Conservation (phyloP, 1,140 invertebrate species). For the Caligus rogercresseyi region DNA sequence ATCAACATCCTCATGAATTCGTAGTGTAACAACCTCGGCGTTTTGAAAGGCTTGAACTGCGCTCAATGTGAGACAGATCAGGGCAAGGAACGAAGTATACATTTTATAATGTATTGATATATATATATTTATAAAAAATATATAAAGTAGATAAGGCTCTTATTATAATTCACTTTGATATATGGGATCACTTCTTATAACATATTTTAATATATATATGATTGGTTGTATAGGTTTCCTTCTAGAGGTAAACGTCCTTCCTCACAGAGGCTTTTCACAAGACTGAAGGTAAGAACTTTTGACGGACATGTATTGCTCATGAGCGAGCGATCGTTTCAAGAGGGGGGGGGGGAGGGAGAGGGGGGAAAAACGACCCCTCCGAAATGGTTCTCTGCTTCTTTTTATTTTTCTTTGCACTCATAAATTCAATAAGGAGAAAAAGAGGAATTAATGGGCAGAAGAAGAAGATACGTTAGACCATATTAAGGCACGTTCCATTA, state of each 20-base stretch:
- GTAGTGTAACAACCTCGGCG: not conserved
- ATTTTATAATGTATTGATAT: too few species aligned
- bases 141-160: too few species aligned
- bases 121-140: too few species aligned
- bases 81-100: not conserved
- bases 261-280: not conserved
- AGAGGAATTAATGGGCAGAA: not conserved
- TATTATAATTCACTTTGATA: too few species aligned
- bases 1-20: not conserved
- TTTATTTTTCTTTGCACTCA: too few species aligned
- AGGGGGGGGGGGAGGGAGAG: too few species aligned
- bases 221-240: too few species aligned
- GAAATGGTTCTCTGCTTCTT: too few species aligned
- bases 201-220: too few species aligned
- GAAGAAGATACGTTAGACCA: not conserved
- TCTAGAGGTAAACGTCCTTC: not conserved
- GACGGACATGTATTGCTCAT: not conserved
- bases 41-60: too few species aligned
- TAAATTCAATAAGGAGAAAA: not conserved
- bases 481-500: not conserved
- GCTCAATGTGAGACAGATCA: not conserved
- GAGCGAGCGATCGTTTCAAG: not conserved
- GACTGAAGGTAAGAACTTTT: not conserved
- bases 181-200: too few species aligned
- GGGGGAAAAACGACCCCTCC: too few species aligned